These are phyloP conservation scores for Ptychadena robeensis DNA, from an alignment of 2,797 vertebrate genomes.

Conservation along the genomic window DNA sequence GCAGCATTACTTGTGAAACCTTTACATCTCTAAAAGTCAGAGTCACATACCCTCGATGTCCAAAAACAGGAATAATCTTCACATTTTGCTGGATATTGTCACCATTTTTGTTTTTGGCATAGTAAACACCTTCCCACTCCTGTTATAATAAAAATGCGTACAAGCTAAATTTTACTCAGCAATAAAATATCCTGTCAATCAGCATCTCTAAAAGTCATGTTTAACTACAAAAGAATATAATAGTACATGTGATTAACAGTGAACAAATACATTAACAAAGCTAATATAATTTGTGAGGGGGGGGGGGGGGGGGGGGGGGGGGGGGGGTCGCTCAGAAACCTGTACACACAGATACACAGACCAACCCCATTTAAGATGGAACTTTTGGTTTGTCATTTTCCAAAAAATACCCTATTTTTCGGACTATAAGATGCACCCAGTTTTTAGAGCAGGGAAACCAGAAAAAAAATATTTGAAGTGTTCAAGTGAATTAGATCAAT, in stretches of 20 bases:
- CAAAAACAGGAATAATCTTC: constrained; percentile 95
- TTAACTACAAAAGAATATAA: not conserved
- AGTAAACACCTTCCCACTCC: constrained; percentile 98
- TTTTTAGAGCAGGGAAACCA: too few species aligned
- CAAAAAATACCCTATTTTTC: too few species aligned
- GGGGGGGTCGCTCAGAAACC: too few species aligned
- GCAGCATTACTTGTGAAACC: not conserved
- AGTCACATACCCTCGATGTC: constrained; percentile 94
- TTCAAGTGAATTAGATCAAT: too few species aligned
- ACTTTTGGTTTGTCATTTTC: too few species aligned
- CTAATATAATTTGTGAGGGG: too few species aligned
- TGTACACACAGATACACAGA: too few species aligned
- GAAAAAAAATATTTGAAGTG: too few species aligned
- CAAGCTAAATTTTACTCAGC: not conserved
- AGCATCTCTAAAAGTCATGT: too few species aligned
- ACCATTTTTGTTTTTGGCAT: constrained; percentile 94
- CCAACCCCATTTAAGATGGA: too few species aligned
- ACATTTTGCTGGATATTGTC: constrained; percentile 95
- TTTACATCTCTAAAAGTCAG: not conserved
- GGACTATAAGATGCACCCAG: too few species aligned
- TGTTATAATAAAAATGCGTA: constrained; percentile 66
- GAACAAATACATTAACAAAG: not conserved
- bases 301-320: too few species aligned
- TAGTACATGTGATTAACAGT: not conserved
- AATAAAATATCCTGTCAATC: not conserved